Evolutionary conservation across 1,140 invertebrate species (phyloP).

Genomic region (Leptoteleia sp.): DNA sequence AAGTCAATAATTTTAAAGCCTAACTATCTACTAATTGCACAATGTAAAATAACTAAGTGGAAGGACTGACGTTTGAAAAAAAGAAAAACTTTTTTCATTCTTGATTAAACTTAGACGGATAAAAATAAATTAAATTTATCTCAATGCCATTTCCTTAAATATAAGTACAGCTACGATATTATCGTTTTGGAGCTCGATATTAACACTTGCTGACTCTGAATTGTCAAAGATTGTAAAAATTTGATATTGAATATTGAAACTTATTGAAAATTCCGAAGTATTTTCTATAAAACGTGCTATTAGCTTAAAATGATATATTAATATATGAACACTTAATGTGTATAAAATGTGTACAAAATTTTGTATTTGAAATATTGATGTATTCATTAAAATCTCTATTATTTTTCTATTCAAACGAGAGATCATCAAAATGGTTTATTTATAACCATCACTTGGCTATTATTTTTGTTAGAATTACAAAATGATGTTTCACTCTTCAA

Average conservation of each 20-base stretch:
- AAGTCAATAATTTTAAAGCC: constrained; percentile 10
- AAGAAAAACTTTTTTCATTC: too few species aligned
- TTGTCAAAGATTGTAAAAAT: too few species aligned
- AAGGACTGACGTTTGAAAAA: constrained; percentile 13
- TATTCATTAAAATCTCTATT: not conserved
- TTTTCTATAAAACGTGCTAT: too few species aligned
- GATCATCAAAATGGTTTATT: constrained; percentile 7
- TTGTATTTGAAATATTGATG: not conserved
- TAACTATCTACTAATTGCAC: not conserved
- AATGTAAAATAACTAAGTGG: constrained; percentile 11
- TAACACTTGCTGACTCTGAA: too few species aligned
- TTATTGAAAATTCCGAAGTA: too few species aligned
- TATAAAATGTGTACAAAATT: not conserved
- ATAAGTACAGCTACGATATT: constrained; percentile 9
- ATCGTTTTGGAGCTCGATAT: too few species aligned
- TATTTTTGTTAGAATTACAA: constrained; percentile 3
- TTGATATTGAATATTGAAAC: too few species aligned
- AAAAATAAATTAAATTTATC: not conserved
- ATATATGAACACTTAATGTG: too few species aligned
- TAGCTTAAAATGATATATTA: too few species aligned
- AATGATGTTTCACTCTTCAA: not conserved
- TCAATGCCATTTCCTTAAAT: constrained; percentile 9
- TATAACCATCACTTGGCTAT: constrained; percentile 4
- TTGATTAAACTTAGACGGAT: constrained; percentile 1
- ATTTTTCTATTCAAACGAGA: not conserved